Evolutionary conservation across 2,113 vertebrate species (phyloP).

Genomic region (Pelmatolapia mariae): DNA sequence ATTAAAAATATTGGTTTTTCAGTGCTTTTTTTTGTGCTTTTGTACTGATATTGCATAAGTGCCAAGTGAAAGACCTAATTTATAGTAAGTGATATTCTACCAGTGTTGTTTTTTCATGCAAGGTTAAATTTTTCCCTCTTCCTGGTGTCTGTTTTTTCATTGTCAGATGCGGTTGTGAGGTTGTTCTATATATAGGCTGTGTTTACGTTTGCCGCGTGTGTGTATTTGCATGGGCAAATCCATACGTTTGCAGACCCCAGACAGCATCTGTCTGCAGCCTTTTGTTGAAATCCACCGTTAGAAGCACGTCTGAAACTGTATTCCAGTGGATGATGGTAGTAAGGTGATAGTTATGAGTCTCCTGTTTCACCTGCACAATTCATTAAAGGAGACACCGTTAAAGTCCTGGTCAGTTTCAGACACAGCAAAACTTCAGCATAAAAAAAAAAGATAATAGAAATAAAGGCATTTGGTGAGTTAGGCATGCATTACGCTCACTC

Average conservation of each 20-base stretch:
- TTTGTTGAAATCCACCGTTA: not conserved
- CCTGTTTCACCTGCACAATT: slow-evolving; percentile 6
- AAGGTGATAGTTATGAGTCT: slow-evolving; percentile 2
- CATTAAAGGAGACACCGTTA: not conserved
- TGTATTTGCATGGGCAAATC: not conserved
- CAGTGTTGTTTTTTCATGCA: not conserved
- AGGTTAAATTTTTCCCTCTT: not conserved
- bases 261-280: not conserved
- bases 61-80: not conserved
- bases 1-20: not conserved
- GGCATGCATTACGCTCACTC: not conserved
- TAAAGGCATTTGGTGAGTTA: not conserved
- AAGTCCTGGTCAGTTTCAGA: not conserved
- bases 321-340: not conserved
- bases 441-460: not conserved
- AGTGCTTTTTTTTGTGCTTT: fast-evolving
- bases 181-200: not conserved
- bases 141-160: not conserved
- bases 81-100: not conserved
- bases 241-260: not conserved
- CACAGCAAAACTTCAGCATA: not conserved
- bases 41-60: not conserved
- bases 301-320: not conserved
- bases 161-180: not conserved
- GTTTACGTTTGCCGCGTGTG: not conserved